A percentile compares a stretch with the other conserved stretches of the same genome.
Evolutionary conservation across 2,888 invertebrate genomes (phyloP).

Genomic region (Lepidocyrtoides sp.): DNA sequence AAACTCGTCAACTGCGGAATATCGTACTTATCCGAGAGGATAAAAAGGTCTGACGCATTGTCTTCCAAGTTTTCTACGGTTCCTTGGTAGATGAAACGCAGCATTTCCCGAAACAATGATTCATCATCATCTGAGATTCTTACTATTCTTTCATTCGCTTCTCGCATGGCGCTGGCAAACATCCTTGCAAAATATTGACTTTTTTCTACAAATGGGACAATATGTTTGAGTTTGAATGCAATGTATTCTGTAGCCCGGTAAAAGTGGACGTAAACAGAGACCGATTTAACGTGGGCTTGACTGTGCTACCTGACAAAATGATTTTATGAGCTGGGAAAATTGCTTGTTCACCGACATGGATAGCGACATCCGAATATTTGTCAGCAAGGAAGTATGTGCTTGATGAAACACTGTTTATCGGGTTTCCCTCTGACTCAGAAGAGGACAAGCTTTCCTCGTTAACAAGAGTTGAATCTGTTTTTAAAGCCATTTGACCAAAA

Average conservation of each 20-base stretch:
- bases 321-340: slow-evolving; percentile 80
- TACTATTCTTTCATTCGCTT: slow-evolving; percentile 75
- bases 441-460: slow-evolving; percentile 51
- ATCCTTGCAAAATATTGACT: slow-evolving; percentile 78
- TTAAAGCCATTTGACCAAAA: too few species aligned
- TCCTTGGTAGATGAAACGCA: slow-evolving; percentile 80
- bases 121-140: slow-evolving; percentile 73
- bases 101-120: slow-evolving; percentile 72
- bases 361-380: slow-evolving; percentile 76
- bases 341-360: slow-evolving; percentile 64
- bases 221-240: too few species aligned
- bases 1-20: slow-evolving; percentile 68
- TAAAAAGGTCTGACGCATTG: slow-evolving; percentile 67
- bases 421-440: background rate
- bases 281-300: too few species aligned
- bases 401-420: slow-evolving; percentile 40
- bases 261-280: too few species aligned
- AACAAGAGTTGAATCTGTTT: slow-evolving; percentile 67
- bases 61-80: slow-evolving; percentile 72
- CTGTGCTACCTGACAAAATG: slow-evolving; percentile 81
- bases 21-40: slow-evolving; percentile 80
- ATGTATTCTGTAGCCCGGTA: too few species aligned
- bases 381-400: slow-evolving; percentile 76
- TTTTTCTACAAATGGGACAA: too few species aligned
- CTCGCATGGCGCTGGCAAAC: slow-evolving; percentile 79